Base-by-base conservation (phyloP, 2,888 invertebrate species). In the Choreutis nemorana region DNA sequence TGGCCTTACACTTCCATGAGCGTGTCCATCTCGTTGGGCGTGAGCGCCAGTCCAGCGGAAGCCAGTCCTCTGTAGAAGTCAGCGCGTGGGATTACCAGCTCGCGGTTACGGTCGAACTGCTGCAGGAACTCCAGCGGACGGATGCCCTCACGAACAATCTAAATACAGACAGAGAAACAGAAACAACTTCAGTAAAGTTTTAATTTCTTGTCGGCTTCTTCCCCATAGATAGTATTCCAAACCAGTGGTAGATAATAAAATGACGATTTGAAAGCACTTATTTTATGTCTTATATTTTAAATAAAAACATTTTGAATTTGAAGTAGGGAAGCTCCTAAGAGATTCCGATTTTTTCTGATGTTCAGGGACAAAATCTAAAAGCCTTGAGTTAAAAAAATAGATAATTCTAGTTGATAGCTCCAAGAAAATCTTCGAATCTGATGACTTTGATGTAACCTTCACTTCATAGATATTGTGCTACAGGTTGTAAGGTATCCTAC, bases 1-100 rank as follows among this genome's bases (percentile, higher is more conserved):
- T n/a, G n/a, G n/a, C 73, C 84, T 73, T 59, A 91, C 85, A 88
- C 85, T 47, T 89, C 83, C 71, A 86, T 84, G 22, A 91, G 60
- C 0, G 87, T 86, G 39, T 84, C 84, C 46, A 88, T 72, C 68
- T 91, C 90, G 3, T 81, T 65, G 8, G 83, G 82, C 2, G 83
- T 81, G 26, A 91, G 79, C 32, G 84, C 67, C 23, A 90, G 81
- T 24, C 85, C 82, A 28, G 89, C 83, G 37, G 83, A 70, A 34
- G 84, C 83, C 25, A 91, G 66, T 0, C 86, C 88, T 31, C 91
- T 82, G 43, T 84, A 83, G 63, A 91, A 91, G 68, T 91, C 85
- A 0, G 75, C 70, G 40, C 82, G 82, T 3, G 82, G 66, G 30
- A 91, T 82, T 29, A 84, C 75, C 39, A 83, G 81, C 55, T 87